phyloP scores from a whole-genome alignment of 30 jellyfish, hydroid and myxozoan genomes.

The Chrysaora quinquecirrha region DNA sequence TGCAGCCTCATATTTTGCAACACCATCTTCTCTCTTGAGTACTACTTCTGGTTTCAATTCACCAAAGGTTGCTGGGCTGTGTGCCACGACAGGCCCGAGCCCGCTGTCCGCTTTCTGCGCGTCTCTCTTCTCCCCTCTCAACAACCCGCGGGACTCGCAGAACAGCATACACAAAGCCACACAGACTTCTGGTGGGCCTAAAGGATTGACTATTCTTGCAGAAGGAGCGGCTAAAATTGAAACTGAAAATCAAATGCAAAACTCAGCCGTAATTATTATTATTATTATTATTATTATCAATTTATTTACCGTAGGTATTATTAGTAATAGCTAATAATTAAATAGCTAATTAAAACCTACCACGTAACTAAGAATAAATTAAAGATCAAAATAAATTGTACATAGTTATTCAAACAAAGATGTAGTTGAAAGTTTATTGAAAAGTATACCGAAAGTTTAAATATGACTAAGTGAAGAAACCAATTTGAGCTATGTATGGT shows the following conservation, averaged over 20 bases:
- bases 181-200: conserved; percentile 73
- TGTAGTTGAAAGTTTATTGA: no score
- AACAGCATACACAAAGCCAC: conserved; percentile 48
- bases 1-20: conserved; percentile 49
- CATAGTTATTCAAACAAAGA: no score
- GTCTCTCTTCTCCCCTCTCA: conserved; percentile 74
- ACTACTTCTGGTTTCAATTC: conserved; percentile 40
- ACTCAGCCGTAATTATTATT: no score
- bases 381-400: no score
- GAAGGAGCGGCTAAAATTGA: conserved; percentile 18
- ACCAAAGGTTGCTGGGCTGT: conserved; percentile 27
- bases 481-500: no score
- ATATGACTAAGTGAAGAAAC: no score
- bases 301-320: no score
- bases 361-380: no score
- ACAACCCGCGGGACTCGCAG: conserved; percentile 30
- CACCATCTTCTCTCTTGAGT: conserved; percentile 45
- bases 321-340: no score
- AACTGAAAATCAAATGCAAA: not conserved
- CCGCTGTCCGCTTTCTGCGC: conserved; percentile 84
- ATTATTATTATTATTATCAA: no score
- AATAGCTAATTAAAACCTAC: no score
- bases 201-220: conserved; percentile 25
- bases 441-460: no score
- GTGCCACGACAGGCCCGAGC: conserved; percentile 64